Percentiles rank a stretch among this genome's conserved stretches.
Conservation (phyloP, 2,888 invertebrate genomes). For the Monochamus alternatus region DNA sequence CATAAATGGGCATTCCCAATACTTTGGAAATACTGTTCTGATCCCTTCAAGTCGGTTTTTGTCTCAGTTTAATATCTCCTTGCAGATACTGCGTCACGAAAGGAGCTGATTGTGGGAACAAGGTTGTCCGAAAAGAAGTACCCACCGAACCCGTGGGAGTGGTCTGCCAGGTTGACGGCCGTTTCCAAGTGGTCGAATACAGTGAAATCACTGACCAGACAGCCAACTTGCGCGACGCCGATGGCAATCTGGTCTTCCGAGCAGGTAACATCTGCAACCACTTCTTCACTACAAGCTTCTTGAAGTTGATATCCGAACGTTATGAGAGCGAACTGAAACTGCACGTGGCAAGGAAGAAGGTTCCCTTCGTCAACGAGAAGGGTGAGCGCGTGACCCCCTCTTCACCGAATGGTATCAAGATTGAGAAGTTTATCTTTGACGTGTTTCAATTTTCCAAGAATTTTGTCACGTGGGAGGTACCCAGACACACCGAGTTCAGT, state of each 20-base stretch:
- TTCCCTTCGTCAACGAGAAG: constrained; percentile 84
- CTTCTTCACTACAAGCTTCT: constrained; percentile 91
- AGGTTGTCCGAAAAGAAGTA: constrained; percentile 93
- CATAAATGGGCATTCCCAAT: no score
- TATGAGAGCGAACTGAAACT: constrained; percentile 85
- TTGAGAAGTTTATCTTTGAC: constrained; percentile 99
- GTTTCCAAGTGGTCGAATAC: constrained; percentile 96
- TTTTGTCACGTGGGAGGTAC: constrained; percentile 95
- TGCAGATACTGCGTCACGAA: constrained; percentile 85
- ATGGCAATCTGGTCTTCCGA: constrained; percentile 90
- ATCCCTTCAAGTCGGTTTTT: neutral
- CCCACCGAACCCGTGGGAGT: constrained; percentile 97
- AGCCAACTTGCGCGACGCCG: constrained; percentile 83
- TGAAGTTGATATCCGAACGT: constrained; percentile 80
- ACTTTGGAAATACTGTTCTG: no score
- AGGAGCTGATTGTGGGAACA: constrained; percentile 94
- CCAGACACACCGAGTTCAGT: constrained; percentile 94
- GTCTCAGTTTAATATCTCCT: neutral
- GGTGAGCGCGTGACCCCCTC: constrained; percentile 84
- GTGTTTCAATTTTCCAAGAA: constrained; percentile 94
- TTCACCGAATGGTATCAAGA: constrained; percentile 95
- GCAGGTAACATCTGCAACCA: constrained; percentile 99
- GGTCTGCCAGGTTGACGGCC: constrained; percentile 92
- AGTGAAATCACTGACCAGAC: constrained; percentile 94
- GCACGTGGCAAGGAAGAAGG: constrained; percentile 98